Evolutionary conservation across 2,888 invertebrate genomes (phyloP), one percentile per base, ranked within the genome.

Genomic region (Lepidochitona cinerea): DNA sequence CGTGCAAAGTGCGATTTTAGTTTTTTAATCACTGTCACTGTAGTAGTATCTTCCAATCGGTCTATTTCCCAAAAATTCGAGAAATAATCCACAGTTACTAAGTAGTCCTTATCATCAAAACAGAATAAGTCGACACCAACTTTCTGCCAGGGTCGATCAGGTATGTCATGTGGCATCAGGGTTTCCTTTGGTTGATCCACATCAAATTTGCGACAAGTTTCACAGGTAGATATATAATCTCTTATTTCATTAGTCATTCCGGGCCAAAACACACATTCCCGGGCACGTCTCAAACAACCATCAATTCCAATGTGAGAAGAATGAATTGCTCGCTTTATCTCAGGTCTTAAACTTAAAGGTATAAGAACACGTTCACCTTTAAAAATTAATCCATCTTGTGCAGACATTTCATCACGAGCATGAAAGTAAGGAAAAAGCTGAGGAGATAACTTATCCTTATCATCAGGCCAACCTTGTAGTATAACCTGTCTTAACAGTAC

Each of bases 351-450:
- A 23, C 23, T 49, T 14, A 29, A 23, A 1, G 72, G 77, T 0
- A 73, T 70, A 3, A 76, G 33, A 0, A 74, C 49, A 23, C 71
- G 33, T 12, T 70, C 70, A 5, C 74, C 75, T 1, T 66, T 66
- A 33, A 72, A 70, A 0, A 75, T 33, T 0, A 78, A 1, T 18
- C 75, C 72, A 26, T 76, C 65, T 18, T 71, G 72, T 35, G 72
- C 74, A n/a, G 69, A 52, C 12, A 76, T n/a, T 37, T 77, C 77
- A 65, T 75, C 78, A 54, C 71, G 33, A 23, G 54, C 18, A 29
- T 32, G 29, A 14, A 36, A 73, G 64, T 71, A 73, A 14, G 35
- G 54, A n/a, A 14, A 59, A 26, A 73, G 23, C 14, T 26, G 33
- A 59, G 66, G 18, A 23, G 74, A 66, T 0, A 49, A 33, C 1